Evolutionary conservation across 1,140 invertebrate species (phyloP).

Genomic region (Oncopodura yosiiana): DNA sequence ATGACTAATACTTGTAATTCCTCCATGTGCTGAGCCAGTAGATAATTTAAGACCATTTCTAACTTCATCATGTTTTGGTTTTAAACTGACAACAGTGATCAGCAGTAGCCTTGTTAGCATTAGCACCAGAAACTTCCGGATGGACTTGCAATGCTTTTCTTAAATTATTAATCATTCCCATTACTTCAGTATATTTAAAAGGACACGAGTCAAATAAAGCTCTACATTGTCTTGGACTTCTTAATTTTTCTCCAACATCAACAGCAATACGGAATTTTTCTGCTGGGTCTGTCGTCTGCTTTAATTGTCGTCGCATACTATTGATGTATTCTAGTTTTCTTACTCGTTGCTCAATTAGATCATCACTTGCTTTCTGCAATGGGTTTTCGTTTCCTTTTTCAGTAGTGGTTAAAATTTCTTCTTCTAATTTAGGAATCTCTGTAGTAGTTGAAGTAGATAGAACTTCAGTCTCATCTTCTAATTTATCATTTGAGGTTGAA

Average conservation of each 20-base stretch:
- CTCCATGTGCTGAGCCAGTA: slow-evolving; percentile 1
- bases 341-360: neutral
- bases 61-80: neutral
- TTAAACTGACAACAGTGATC: slow-evolving; percentile 3
- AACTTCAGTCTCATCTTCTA: neutral
- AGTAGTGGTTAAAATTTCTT: too few species aligned
- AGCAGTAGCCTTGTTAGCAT: slow-evolving; percentile 7
- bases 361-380: too few species aligned
- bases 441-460: slow-evolving; percentile 7
- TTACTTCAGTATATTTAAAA: slow-evolving; percentile 19
- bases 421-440: too few species aligned
- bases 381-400: slow-evolving; percentile 12
- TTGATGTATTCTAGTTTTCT: too few species aligned
- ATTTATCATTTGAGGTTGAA: neutral
- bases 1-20: slow-evolving; percentile 23
- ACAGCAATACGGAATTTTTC: slow-evolving; percentile 23
- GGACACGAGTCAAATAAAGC: slow-evolving; percentile 25
- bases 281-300: slow-evolving; percentile 8
- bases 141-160: slow-evolving; percentile 18
- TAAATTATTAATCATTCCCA: slow-evolving; percentile 24
- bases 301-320: too few species aligned
- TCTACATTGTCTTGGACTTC: slow-evolving; percentile 24
- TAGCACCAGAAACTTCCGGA: neutral
- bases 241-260: slow-evolving; percentile 17
- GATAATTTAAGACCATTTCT: too few species aligned